phyloP scores from a whole-genome alignment of 2,888 invertebrate species.

The Sinohyriopsis cumingii region DNA sequence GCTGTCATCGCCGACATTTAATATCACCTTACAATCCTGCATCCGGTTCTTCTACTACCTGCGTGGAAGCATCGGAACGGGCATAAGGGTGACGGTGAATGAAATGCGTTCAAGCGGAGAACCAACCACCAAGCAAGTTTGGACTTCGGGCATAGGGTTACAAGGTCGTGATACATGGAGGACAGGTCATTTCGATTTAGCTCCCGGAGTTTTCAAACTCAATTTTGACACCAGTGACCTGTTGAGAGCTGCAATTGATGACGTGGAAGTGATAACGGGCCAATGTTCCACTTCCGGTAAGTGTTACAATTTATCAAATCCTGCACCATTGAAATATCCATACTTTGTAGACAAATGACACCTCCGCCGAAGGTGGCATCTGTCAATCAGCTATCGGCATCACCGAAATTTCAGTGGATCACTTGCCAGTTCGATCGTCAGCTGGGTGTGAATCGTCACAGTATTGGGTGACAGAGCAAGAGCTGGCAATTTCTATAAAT shows the following conservation, averaged over 20 bases:
- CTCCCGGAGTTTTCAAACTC: constrained; percentile 42
- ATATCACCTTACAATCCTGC: constrained; percentile 44
- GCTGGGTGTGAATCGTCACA: too few relatives aligned
- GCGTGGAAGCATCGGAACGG: constrained; percentile 39
- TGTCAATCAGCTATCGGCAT: too few relatives aligned
- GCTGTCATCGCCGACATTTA: constrained; percentile 46
- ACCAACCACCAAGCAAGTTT: neutral
- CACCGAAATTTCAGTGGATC: too few relatives aligned
- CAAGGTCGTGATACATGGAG: constrained; percentile 48
- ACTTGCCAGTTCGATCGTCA: too few relatives aligned
- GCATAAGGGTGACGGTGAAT: constrained; percentile 34
- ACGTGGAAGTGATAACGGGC: constrained; percentile 46
- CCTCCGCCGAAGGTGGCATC: too few relatives aligned
- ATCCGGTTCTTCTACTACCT: constrained; percentile 60
- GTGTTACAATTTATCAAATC: constrained; percentile 10
- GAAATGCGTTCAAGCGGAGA: constrained; percentile 6
- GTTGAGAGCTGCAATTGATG: constrained; percentile 54
- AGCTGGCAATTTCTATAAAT: too few relatives aligned
- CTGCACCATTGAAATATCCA: neutral
- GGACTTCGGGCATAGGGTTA: constrained; percentile 13
- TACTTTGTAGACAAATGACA: too few relatives aligned
- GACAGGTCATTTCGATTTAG: constrained; percentile 53
- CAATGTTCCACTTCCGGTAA: constrained; percentile 49
- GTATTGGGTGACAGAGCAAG: too few relatives aligned
- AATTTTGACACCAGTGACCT: constrained; percentile 43